phyloP scores from a whole-genome alignment of 2,797 vertebrate species.

The Tragelaphus eurycerus region DNA sequence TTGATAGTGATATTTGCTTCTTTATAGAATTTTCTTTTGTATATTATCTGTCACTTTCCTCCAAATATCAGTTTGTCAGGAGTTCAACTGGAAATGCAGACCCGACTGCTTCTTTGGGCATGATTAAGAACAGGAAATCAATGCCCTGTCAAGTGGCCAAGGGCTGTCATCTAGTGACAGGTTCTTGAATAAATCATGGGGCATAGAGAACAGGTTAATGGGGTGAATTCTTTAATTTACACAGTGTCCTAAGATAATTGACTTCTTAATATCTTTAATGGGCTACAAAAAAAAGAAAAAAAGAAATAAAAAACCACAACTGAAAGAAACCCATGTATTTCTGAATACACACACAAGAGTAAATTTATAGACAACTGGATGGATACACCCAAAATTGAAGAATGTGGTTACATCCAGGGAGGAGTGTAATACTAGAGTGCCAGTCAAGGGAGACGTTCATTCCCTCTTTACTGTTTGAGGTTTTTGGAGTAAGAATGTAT shows the following conservation, averaged over 20 bases:
- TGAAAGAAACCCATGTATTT: not conserved
- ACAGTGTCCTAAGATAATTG: constrained; percentile 10
- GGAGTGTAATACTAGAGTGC: not conserved
- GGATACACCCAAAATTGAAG: not conserved
- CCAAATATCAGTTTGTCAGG: not conserved
- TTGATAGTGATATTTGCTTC: not conserved
- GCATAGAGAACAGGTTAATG: constrained; percentile 40
- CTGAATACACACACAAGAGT: not conserved
- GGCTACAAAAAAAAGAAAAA: not conserved
- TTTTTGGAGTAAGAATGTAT: not conserved
- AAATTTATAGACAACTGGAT: not conserved
- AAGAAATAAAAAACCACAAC: not conserved
- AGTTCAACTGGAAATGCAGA: not conserved
- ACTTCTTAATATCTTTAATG: constrained; percentile 36
- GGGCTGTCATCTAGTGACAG: not conserved
- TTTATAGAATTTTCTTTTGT: not conserved
- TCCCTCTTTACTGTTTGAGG: not conserved
- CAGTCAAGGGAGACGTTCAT: not conserved
- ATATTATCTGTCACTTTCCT: not conserved
- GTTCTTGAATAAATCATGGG: not conserved
- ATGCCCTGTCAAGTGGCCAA: not conserved
- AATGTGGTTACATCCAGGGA: not conserved
- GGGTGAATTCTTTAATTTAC: constrained; percentile 1
- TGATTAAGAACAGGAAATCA: not conserved
- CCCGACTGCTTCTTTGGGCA: not conserved